These are phyloP conservation scores for Helicoverpa armigera DNA, from an alignment of 1,140 invertebrate genomes.

Conservation along the genomic window DNA sequence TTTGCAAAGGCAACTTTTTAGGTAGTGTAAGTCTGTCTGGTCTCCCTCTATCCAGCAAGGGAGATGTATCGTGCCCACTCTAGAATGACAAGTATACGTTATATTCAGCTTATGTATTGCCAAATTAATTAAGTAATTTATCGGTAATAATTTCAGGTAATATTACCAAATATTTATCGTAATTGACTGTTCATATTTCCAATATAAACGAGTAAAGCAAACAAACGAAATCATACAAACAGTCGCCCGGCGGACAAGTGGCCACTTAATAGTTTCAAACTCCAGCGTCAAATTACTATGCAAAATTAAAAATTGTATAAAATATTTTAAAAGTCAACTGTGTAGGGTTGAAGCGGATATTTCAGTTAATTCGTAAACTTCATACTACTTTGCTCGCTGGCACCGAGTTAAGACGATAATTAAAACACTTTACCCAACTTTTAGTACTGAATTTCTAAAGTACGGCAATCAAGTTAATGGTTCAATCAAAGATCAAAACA, in stretches of 20 bases:
- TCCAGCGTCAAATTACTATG: slow-evolving; percentile 42
- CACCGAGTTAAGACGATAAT: slow-evolving; percentile 81
- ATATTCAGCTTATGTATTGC: too few relatives aligned
- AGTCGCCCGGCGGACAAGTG: background rate
- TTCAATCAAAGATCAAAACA: slow-evolving; percentile 83
- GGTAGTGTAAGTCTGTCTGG: too few relatives aligned
- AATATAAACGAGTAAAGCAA: background rate
- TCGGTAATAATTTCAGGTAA: too few relatives aligned
- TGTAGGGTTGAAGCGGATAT: slow-evolving; percentile 74
- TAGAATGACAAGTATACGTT: too few relatives aligned
- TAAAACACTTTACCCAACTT: slow-evolving; percentile 83
- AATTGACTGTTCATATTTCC: background rate
- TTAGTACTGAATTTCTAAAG: slow-evolving; percentile 83
- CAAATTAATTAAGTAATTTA: too few relatives aligned
- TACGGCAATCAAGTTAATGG: slow-evolving; percentile 80
- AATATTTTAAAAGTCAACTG: slow-evolving; percentile 72
- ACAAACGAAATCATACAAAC: background rate
- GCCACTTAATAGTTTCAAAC: slow-evolving; percentile 47
- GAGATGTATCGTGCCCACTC: too few relatives aligned
- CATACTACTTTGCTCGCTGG: slow-evolving; percentile 75
- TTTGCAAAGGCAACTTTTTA: too few relatives aligned
- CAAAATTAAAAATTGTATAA: slow-evolving; percentile 54
- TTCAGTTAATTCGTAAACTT: slow-evolving; percentile 84
- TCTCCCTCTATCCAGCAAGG: too few relatives aligned
- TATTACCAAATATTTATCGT: too few relatives aligned